Base-by-base conservation (phyloP, 2,888 invertebrate genomes). In the Dryobota labecula region DNA sequence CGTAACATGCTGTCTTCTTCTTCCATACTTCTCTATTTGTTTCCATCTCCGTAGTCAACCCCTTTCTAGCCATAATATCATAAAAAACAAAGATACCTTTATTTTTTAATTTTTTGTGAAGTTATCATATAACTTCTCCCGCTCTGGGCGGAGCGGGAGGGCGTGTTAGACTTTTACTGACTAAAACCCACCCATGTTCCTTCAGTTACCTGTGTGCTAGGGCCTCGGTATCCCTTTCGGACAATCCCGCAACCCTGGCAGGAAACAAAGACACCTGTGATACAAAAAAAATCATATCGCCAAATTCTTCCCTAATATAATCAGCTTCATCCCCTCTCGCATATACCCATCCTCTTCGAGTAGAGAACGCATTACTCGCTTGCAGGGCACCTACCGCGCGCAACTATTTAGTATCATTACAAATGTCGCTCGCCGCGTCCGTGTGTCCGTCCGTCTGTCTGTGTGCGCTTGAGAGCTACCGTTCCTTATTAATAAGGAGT, bases 351-450 rank as follows among this genome's bases (percentile, higher is more conserved):
- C 86, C 87, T 86, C 80, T 81, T 83, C 84, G 84, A 87, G 88
- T 86, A 91, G 91, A 90, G 92, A 92, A 93, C 94, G 92, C 94
- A 93, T 94, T 93, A 94, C 92, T 92, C 91, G 93, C 90, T 91
- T 88, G 88, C 92, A 86, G 93, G 91, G 94, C 94, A 94, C 94
- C 94, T 95, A 95, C 95, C 96, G 95, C 95, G 94, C 95, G 94
- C 95, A 88, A 93, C 94, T 96, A 94, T 95, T 96, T 95, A 95
- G 94, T 93, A 94, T 94, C 95, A 95, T 95, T 95, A 95, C 95
- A 94, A 94, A 96, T 95, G 95, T 94, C 94, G 91, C 89, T 89
- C 89, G 89, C 90, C 89, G 89, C 89, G 93, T 91, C 92, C 90
- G 93, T 89, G 90, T 88, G 92, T 91, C 91, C 89, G 83, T 82